Base-by-base conservation (phyloP, 2,797 vertebrate species). In the Protosalanx chinensis region DNA sequence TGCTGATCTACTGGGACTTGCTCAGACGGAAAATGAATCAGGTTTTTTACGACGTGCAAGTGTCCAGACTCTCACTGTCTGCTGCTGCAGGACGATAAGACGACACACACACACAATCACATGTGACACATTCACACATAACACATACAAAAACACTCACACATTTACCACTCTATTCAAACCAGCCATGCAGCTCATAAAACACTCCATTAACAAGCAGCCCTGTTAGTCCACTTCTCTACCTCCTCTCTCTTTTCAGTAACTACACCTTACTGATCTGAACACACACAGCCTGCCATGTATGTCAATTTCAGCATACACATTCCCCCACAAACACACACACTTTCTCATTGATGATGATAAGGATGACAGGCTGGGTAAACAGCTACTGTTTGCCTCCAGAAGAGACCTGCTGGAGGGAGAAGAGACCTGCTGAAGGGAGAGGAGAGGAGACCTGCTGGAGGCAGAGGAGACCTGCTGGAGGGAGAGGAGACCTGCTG, bases 11-110 rank as follows among this genome's bases (percentile, higher is more conserved):
- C 94, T 94, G 91, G 93, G 93, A 94, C 93, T 94, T 94, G 95
- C 95, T 96, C 94, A 96, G 93, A 93, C 93, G 91, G 95, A 97
- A 97, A 96, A 96, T 94, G 93, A 95, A 96, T 95, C 94, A 93
- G 92, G 91, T 90, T 95, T 97, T 92, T 95, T 95, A 96, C 93
- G 88, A 91, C 92, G 89, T 88, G 85, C 86, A 85, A 91, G 88
- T 86, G 89, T 87, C 84, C 85, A 88, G 86, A 86, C 88, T 87
- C 84, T 80, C 56, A 51, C 30, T 85, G 80, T 89, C 85, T 90
- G 88, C 86, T 82, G 85, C 93, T 94, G 92, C 92, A 89, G 90
- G 93, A 90, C 93, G 94, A 95, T 95, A 96, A 95, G 92, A 84
- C 89, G 91, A 57, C 85, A 76, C 82, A 64, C 70, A 65, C 20